Base-by-base conservation (phyloP, 2,797 vertebrate genomes). In the Tauraco hartlaubi region DNA sequence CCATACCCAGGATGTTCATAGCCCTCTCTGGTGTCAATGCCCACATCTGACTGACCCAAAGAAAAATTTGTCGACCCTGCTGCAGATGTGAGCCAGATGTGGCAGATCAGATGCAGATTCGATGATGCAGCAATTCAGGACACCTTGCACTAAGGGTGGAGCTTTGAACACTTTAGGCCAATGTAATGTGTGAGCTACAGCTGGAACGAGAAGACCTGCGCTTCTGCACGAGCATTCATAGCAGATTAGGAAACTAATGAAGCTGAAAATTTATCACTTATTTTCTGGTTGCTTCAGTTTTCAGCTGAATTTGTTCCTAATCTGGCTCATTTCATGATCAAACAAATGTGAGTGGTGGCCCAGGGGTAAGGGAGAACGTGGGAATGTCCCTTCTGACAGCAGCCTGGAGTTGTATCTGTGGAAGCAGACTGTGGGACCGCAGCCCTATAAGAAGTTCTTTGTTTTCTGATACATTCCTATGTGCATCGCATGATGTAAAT, bases 191-290 rank as follows among this genome's bases (percentile, higher is more conserved):
- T 19, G 51, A 86, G 68, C 58, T 83, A 31, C 0, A 4, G 72
- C 16, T 88, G 93, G 35, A 75, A 72, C 14, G 55, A 68, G 56
- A 77, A 80, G 46, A 72, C 35, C 51, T 48, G n/a, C 1, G 11
- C 35, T 86, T 76, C 80, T 48, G 37, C 35, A 41, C 62, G 44
- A 73, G 80, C 44, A 54, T 88, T 86, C 67, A 63, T 6, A 88
- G 74, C 55, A 85, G 74, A 90, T 67, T 69, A 79, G 86, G 52
- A 85, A 87, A 96, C 44, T 85, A 92, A 96, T 49, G 85, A 95
- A 96, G 81, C 67, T 43, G 59, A 92, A 95, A 95, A 93, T 89
- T 44, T 93, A 93, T 67, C 83, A 86, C 85, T 95, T 93, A 93
- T 93, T 94, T 79, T 73, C 69, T 91, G 74, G 76, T 63, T 76